Percentiles rank a stretch among this genome's conserved stretches.
phyloP scores from a whole-genome alignment of 2,113 vertebrate genomes.

The Coreoperca whiteheadi region DNA sequence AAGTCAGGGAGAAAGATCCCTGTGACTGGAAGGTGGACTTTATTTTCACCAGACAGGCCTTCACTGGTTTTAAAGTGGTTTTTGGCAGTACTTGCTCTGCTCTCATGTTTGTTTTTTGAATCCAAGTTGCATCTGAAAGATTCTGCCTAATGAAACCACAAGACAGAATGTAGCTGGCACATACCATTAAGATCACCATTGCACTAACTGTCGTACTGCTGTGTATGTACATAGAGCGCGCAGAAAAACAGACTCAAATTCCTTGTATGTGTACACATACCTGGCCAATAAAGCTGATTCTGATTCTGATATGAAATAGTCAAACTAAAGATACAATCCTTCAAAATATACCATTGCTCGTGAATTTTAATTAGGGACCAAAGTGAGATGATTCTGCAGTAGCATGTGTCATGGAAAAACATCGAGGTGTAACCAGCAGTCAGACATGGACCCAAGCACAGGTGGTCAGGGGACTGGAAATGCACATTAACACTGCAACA shows the following conservation, averaged over 20 bases:
- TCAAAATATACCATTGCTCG: neutral
- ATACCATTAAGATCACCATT: neutral
- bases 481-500: neutral
- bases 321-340: neutral
- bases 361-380: slow-evolving; percentile 5
- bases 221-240: no score
- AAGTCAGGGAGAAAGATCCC: neutral
- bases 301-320: slow-evolving; percentile 8
- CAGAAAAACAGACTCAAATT: no score
- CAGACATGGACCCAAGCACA: neutral
- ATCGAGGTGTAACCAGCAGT: neutral
- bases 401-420: neutral
- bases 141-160: neutral
- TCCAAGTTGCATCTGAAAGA: neutral
- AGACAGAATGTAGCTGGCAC: neutral
- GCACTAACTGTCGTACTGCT: no score
- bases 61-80: neutral
- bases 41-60: neutral
- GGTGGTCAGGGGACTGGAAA: neutral
- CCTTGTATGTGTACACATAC: no score
- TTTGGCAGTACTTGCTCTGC: neutral
- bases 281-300: no score
- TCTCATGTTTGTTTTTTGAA: neutral
- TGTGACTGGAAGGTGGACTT: neutral
- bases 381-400: neutral